Conservation (phyloP, 2,113 vertebrate genomes). For the Paradoxurus hermaphroditus region DNA sequence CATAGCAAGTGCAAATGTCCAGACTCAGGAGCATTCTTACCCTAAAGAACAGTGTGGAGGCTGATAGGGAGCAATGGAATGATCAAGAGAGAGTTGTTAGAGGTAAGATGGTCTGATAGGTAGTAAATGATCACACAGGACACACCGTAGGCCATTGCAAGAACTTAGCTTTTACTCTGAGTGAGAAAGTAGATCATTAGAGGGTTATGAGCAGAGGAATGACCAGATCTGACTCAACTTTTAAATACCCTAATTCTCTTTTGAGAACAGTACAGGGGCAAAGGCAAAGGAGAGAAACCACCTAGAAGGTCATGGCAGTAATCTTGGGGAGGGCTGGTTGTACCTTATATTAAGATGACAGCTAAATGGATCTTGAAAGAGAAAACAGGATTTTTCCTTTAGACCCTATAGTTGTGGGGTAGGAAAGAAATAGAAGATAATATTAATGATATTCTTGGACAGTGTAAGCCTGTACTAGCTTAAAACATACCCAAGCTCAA, state of each 20-base stretch:
- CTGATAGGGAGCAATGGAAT: background rate
- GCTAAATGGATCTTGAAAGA: background rate
- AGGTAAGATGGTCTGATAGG: background rate
- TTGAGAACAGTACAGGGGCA: background rate
- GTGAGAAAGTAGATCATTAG: background rate
- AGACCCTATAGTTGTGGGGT: background rate
- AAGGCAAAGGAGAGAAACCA: background rate
- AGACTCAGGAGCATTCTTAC: background rate
- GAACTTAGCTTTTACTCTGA: background rate
- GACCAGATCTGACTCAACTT: background rate
- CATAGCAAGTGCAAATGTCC: background rate
- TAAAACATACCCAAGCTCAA: background rate
- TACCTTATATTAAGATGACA: background rate
- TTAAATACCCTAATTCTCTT: background rate
- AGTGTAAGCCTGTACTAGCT: background rate
- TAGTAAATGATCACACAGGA: background rate
- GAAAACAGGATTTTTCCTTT: background rate
- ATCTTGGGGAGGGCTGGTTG: background rate
- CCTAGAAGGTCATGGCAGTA: background rate
- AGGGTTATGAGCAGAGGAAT: background rate
- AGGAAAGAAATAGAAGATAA: background rate
- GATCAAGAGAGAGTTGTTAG: background rate
- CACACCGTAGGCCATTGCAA: background rate
- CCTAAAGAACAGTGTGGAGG: background rate
- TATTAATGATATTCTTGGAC: background rate